Evolutionary conservation across 2,797 vertebrate species (phyloP).

Genomic region (Antrozous pallidus): DNA sequence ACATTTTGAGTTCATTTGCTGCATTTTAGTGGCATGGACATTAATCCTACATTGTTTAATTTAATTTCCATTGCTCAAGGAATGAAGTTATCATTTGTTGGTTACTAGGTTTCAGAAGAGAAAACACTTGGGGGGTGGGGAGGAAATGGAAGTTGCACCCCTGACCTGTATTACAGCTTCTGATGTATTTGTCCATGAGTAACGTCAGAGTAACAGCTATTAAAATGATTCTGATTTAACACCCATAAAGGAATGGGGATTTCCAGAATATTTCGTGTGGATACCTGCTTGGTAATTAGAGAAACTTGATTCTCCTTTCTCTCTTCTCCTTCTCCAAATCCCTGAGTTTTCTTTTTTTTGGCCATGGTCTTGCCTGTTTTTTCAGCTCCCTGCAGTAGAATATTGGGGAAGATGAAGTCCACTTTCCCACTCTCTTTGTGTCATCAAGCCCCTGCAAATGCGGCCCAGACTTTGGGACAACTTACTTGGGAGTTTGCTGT

Average conservation of each 20-base stretch:
- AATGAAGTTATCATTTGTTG: constrained; percentile 73
- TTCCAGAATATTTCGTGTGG: constrained; percentile 44
- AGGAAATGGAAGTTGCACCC: constrained; percentile 66
- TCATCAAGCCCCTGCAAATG: neutral
- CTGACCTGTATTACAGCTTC: constrained; percentile 70
- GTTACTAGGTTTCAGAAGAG: constrained; percentile 68
- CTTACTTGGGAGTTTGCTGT: neutral
- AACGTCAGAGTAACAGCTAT: constrained; percentile 75
- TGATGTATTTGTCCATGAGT: constrained; percentile 76
- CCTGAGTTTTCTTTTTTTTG: constrained; percentile 20
- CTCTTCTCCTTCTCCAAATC: neutral
- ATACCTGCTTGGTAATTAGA: constrained; percentile 37
- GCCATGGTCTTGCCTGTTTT: neutral
- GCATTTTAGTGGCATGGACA: neutral
- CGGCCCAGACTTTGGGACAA: neutral
- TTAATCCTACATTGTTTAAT: constrained; percentile 54
- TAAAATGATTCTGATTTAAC: constrained; percentile 73
- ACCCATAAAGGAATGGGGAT: constrained; percentile 64
- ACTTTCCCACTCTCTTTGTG: neutral
- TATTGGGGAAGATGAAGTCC: neutral
- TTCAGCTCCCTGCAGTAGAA: neutral
- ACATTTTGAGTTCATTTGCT: constrained; percentile 34
- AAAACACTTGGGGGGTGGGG: constrained; percentile 48
- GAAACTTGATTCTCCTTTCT: neutral
- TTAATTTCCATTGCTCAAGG: constrained; percentile 57